These are phyloP conservation scores for Ericerus pela DNA, from an alignment of 1,140 invertebrate species.

Conservation along the genomic window DNA sequence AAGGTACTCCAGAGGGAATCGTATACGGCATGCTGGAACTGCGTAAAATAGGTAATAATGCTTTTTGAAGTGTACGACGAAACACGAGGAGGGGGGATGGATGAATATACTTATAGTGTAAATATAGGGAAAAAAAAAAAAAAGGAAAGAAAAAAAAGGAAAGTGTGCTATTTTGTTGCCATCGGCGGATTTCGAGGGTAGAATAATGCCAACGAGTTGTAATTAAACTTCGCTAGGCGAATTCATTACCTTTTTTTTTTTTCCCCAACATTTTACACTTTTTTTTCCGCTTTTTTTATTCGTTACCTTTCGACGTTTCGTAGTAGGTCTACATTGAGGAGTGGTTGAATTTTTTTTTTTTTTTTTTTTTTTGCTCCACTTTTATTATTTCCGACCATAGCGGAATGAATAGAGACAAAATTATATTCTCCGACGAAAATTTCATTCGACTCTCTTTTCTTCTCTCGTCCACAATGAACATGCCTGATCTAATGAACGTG, in stretches of 20 bases:
- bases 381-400: conserved; percentile 4
- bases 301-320: conserved; percentile 3
- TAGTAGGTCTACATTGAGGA: conserved; percentile 2
- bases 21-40: not conserved
- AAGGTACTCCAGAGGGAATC: conserved; percentile 4
- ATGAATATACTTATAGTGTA: conserved; percentile 2
- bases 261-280: too few species aligned
- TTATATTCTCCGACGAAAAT: not conserved
- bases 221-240: conserved; percentile 7
- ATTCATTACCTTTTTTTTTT: too few species aligned
- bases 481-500: too few species aligned
- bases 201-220: conserved; percentile 12
- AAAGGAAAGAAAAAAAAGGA: too few species aligned
- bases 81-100: not conserved
- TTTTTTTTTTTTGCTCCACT: too few species aligned
- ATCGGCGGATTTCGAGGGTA: conserved; percentile 9
- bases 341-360: too few species aligned
- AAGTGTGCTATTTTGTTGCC: conserved; percentile 10
- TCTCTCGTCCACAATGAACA: not conserved
- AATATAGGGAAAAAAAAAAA: too few species aligned
- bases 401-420: conserved; percentile 10
- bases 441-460: conserved; percentile 1
- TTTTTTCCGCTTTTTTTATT: conserved; percentile 8
- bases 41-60: conserved; percentile 8
- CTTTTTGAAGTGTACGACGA: conserved; percentile 7